Percentiles rank a stretch among this genome's conserved stretches.
phyloP scores from a whole-genome alignment of 2,797 vertebrate genomes.

The Falco cherrug region DNA sequence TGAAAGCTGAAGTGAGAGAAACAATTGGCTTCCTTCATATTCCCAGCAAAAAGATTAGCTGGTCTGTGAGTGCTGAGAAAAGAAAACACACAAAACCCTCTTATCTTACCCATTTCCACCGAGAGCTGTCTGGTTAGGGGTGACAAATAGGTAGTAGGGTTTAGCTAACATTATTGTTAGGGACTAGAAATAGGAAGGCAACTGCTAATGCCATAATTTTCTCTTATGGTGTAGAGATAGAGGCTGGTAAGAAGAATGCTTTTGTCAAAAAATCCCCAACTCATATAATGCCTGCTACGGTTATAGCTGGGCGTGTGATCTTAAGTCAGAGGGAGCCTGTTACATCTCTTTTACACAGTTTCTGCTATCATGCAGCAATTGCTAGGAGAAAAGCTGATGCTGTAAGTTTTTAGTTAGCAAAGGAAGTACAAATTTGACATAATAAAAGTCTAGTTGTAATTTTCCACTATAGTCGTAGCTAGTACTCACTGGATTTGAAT shows the following conservation, averaged over 20 bases:
- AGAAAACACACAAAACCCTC: neutral
- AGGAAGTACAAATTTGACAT: neutral
- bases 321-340: neutral
- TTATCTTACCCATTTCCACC: neutral
- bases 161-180: neutral
- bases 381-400: neutral
- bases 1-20: neutral
- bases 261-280: neutral
- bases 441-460: neutral
- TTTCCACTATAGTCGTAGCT: neutral
- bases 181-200: neutral
- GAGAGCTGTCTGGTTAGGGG: neutral
- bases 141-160: neutral
- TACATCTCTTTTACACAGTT: neutral
- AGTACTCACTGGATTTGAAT: neutral
- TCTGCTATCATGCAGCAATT: neutral
- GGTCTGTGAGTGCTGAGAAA: neutral
- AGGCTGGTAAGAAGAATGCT: neutral
- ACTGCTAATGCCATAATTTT: neutral
- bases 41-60: neutral
- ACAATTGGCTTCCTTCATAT: neutral
- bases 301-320: neutral
- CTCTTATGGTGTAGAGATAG: neutral
- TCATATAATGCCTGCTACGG: neutral
- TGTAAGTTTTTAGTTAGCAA: neutral